A percentile compares a stretch with the other conserved stretches of the same genome.
phyloP scores from a whole-genome alignment of 2,113 vertebrate species.

The Onychorhynchus coronatus region DNA sequence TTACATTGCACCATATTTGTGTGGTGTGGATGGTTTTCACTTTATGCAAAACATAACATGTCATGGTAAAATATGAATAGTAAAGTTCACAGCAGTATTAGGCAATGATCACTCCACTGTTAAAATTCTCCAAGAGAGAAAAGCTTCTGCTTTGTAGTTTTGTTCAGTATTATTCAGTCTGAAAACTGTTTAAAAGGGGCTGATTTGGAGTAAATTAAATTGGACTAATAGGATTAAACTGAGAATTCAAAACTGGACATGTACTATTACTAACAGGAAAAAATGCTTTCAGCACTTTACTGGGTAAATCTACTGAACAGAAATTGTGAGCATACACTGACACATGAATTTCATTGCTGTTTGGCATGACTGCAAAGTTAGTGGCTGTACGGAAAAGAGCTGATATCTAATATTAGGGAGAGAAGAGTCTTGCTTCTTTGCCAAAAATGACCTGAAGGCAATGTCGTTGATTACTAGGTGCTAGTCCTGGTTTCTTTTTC shows the following conservation, averaged over 20 bases:
- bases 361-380: not conserved
- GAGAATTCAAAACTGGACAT: not conserved
- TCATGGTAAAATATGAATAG: not conserved
- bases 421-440: not conserved
- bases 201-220: not conserved
- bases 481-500: not conserved
- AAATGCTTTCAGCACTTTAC: not conserved
- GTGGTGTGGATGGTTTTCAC: not conserved
- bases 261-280: not conserved
- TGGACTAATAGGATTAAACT: not conserved
- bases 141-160: not conserved
- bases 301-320: not conserved
- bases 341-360: not conserved
- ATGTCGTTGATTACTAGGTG: not conserved
- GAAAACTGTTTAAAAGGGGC: not conserved
- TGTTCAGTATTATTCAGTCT: not conserved
- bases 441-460: not conserved
- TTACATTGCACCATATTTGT: not conserved
- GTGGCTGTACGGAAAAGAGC: not conserved
- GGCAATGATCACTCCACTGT: not conserved
- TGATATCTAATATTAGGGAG: rapidly evolving
- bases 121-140: not conserved
- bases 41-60: not conserved
- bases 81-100: not conserved
- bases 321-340: not conserved